These are phyloP conservation scores for Brachionus rubens DNA, from an alignment of 1,140 invertebrate species.

Conservation along the genomic window DNA sequence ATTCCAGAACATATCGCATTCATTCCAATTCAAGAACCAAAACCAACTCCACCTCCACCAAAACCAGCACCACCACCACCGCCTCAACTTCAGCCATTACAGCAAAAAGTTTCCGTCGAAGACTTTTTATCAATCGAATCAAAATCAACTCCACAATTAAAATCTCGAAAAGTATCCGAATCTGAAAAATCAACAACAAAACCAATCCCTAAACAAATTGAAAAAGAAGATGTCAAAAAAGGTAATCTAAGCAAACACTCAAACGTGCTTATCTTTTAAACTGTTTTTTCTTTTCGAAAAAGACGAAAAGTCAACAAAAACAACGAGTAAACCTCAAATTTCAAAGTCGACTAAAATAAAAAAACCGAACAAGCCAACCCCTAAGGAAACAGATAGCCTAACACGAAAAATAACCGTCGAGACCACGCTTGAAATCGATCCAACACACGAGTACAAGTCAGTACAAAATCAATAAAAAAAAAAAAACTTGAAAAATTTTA, in stretches of 20 bases:
- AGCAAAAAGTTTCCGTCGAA: constrained; percentile 4
- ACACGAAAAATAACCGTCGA: background rate
- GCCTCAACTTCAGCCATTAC: background rate
- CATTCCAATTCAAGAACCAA: background rate
- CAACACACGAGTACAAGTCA: constrained; percentile 31
- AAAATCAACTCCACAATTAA: background rate
- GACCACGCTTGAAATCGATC: constrained; percentile 16
- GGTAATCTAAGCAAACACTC: background rate
- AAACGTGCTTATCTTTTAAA: background rate
- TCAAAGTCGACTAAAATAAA: background rate
- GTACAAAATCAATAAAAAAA: background rate
- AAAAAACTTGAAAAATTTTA: background rate
- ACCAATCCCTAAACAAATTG: background rate
- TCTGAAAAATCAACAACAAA: background rate
- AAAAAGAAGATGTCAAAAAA: background rate
- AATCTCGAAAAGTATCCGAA: constrained; percentile 5
- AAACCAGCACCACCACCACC: background rate
- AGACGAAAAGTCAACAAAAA: no score
- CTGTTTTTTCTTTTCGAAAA: no score
- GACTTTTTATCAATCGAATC: constrained; percentile 11
- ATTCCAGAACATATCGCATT: constrained; percentile 19
- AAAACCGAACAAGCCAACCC: background rate
- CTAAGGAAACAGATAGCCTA: background rate
- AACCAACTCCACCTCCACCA: background rate
- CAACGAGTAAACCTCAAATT: no score